Evolutionary conservation across 2,113 vertebrate genomes (phyloP).

Genomic region (Cephalopterus ornatus): DNA sequence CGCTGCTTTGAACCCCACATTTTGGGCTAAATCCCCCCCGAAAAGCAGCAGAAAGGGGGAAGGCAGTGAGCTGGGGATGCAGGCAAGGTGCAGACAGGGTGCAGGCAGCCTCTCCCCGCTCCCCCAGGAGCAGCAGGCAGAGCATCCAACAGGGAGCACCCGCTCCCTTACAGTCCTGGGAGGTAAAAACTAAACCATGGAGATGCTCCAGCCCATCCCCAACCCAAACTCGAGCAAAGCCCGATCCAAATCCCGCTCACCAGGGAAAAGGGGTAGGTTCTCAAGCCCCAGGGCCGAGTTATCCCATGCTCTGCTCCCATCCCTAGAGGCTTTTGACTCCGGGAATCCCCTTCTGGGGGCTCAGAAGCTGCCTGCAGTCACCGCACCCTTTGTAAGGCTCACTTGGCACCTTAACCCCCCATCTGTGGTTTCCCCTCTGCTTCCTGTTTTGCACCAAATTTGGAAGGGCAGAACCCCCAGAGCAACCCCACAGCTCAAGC

Average conservation of each 20-base stretch:
- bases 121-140: neutral
- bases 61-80: neutral
- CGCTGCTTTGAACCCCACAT: fast-evolving
- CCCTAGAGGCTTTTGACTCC: neutral
- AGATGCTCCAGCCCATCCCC: neutral
- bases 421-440: fast-evolving
- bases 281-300: neutral
- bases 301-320: neutral
- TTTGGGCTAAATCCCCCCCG: neutral
- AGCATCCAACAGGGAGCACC: neutral
- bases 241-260: neutral
- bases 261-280: neutral
- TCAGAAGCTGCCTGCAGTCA: fast-evolving
- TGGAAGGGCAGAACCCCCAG: fast-evolving
- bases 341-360: fast-evolving
- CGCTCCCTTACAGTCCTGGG: neutral
- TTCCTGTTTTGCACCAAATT: neutral
- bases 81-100: neutral
- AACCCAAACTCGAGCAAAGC: neutral
- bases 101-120: neutral
- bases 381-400: fast-evolving
- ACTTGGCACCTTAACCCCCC: neutral
- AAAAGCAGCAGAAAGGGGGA: neutral
- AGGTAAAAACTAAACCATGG: neutral
- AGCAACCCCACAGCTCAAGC: too few relatives aligned